Conservation (phyloP, 1,140 invertebrate species). For the Philotrypesis tridentata region DNA sequence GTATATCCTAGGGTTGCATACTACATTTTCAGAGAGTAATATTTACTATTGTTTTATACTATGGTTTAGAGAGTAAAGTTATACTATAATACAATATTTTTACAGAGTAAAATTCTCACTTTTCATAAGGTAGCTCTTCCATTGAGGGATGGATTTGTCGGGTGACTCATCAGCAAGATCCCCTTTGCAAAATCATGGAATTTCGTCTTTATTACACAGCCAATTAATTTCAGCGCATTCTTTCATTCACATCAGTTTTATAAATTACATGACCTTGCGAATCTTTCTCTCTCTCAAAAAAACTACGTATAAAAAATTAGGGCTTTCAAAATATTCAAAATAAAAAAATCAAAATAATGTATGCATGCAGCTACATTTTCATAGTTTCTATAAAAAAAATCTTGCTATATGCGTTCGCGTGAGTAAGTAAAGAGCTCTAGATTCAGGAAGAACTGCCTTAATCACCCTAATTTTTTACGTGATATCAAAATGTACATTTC, state of each 20-base stretch:
- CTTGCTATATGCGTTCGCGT: too few relatives aligned
- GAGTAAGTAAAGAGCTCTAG: too few relatives aligned
- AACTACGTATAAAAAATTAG: background rate
- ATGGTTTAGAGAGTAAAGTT: background rate
- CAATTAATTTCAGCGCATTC: background rate
- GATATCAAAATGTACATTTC: background rate
- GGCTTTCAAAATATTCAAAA: too few relatives aligned
- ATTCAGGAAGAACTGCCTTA: background rate
- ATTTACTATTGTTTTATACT: background rate
- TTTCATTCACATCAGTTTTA: background rate
- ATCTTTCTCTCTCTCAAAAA: background rate
- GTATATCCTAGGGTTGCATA: background rate
- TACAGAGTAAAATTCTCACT: conserved; percentile 27
- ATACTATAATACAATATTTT: too few relatives aligned
- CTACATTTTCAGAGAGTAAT: too few relatives aligned
- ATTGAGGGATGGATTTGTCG: background rate
- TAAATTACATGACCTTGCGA: background rate
- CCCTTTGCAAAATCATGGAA: background rate
- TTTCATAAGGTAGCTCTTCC: conserved; percentile 33
- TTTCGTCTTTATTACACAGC: background rate
- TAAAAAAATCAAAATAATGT: too few relatives aligned
- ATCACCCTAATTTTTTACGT: background rate
- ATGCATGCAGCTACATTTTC: too few relatives aligned
- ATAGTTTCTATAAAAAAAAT: too few relatives aligned
- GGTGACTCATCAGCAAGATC: background rate